These are phyloP conservation scores for Potamilus streckersoni DNA, from an alignment of 1,140 invertebrate species.

Conservation along the genomic window DNA sequence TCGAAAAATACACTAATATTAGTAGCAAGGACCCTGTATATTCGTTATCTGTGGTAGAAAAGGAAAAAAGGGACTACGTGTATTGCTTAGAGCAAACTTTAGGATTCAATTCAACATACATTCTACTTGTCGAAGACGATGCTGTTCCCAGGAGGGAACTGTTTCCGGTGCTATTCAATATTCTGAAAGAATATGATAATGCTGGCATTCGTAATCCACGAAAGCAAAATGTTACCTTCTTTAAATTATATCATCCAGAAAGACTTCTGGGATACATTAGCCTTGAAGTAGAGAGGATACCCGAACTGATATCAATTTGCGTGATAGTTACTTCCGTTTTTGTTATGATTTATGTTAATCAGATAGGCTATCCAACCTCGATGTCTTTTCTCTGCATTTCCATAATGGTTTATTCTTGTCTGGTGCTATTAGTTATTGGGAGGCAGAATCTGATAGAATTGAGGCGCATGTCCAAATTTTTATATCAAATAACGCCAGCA, in stretches of 20 bases:
- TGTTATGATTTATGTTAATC: neutral
- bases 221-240: neutral
- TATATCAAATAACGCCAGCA: slow-evolving; percentile 9
- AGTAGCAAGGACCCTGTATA: neutral
- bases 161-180: slow-evolving; percentile 2
- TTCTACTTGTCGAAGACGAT: slow-evolving; percentile 20
- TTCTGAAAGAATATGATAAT: neutral
- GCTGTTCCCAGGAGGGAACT: slow-evolving; percentile 7
- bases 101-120: slow-evolving; percentile 7
- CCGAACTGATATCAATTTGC: slow-evolving; percentile 6
- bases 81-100: slow-evolving; percentile 19
- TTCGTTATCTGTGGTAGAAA: slow-evolving; percentile 3
- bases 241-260: slow-evolving; percentile 16
- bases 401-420: slow-evolving; percentile 3
- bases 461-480: slow-evolving; percentile 1
- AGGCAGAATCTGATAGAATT: slow-evolving; percentile 7
- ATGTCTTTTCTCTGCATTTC: neutral
- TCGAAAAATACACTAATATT: neutral
- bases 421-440: slow-evolving; percentile 7
- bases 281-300: slow-evolving; percentile 3
- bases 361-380: too few relatives aligned
- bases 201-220: neutral
- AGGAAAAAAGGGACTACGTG: slow-evolving; percentile 23
- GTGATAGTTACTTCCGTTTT: neutral
- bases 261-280: slow-evolving; percentile 13